Evolutionary conservation across 2,888 invertebrate genomes (phyloP).

Genomic region (Acleris laterana): DNA sequence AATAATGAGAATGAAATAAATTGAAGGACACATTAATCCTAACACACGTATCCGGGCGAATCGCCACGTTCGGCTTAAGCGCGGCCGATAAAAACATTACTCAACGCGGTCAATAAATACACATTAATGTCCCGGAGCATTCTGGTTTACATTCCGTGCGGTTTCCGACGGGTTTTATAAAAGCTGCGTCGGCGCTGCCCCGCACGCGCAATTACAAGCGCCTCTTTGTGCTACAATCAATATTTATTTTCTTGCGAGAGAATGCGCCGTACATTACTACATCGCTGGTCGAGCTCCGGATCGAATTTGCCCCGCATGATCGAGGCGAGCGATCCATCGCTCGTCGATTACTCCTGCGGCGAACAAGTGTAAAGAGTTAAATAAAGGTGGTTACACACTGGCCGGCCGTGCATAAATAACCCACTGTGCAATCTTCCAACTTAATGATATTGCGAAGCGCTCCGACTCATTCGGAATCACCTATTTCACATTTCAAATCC

Average conservation of each 20-base stretch:
- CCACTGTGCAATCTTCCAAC: conserved; percentile 61
- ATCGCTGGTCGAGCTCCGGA: conserved; percentile 56
- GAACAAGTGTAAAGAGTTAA: conserved; percentile 49
- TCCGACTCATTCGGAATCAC: conserved; percentile 60
- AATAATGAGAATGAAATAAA: conserved; percentile 51
- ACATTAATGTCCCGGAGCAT: conserved; percentile 81
- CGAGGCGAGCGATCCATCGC: conserved; percentile 55
- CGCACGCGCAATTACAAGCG: conserved; percentile 82
- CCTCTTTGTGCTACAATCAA: conserved; percentile 77
- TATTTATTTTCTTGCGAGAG: conserved; percentile 73
- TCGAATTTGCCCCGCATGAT: conserved; percentile 46
- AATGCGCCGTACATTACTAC: conserved; percentile 63
- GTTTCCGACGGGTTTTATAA: conserved; percentile 82
- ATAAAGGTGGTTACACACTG: conserved; percentile 56
- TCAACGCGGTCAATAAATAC: conserved; percentile 82
- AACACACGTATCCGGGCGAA: conserved; percentile 62
- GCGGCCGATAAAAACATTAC: conserved; percentile 82
- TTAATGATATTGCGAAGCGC: conserved; percentile 70
- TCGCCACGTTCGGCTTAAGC: conserved; percentile 67
- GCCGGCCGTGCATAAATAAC: conserved; percentile 63
- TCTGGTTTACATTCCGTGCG: conserved; percentile 83
- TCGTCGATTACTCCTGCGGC: conserved; percentile 48
- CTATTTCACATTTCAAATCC: conserved; percentile 56
- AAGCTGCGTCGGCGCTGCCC: conserved; percentile 67
- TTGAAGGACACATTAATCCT: conserved; percentile 53